A percentile compares a stretch with the other conserved stretches of the same genome.
Evolutionary conservation across 2,797 vertebrate species (phyloP).

Genomic region (Chiroxiphia lanceolata): DNA sequence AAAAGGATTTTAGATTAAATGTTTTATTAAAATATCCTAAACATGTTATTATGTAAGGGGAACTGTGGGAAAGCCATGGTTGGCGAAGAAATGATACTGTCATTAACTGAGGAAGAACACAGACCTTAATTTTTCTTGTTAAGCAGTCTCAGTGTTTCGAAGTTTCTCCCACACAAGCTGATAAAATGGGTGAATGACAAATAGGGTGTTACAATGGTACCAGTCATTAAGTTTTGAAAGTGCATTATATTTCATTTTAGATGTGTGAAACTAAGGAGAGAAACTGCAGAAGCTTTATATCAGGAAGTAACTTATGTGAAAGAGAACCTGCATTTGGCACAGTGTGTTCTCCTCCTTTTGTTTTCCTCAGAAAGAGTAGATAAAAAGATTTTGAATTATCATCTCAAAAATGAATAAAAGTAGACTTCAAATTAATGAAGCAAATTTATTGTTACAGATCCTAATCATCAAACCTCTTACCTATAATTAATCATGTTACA

Average conservation of each 20-base stretch:
- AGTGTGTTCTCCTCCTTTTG: not conserved
- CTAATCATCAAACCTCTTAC: not conserved
- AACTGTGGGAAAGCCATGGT: not conserved
- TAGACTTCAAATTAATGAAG: not conserved
- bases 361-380: not conserved
- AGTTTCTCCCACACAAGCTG: not conserved
- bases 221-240: not conserved
- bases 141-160: not conserved
- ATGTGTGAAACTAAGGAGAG: not conserved
- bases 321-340: not conserved
- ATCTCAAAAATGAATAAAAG: not conserved
- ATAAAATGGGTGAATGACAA: not conserved
- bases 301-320: not conserved
- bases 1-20: not conserved
- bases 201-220: not conserved
- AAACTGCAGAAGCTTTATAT: not conserved
- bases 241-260: not conserved
- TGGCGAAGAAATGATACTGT: not conserved
- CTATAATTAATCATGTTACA: not conserved
- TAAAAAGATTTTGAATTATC: not conserved
- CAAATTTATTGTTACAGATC: not conserved
- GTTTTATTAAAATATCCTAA: not conserved
- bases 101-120: not conserved
- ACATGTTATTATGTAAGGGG: not conserved
- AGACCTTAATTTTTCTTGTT: not conserved